These are phyloP conservation scores for Coracopsis vasa DNA, from an alignment of 2,113 vertebrate genomes.

Conservation along the genomic window DNA sequence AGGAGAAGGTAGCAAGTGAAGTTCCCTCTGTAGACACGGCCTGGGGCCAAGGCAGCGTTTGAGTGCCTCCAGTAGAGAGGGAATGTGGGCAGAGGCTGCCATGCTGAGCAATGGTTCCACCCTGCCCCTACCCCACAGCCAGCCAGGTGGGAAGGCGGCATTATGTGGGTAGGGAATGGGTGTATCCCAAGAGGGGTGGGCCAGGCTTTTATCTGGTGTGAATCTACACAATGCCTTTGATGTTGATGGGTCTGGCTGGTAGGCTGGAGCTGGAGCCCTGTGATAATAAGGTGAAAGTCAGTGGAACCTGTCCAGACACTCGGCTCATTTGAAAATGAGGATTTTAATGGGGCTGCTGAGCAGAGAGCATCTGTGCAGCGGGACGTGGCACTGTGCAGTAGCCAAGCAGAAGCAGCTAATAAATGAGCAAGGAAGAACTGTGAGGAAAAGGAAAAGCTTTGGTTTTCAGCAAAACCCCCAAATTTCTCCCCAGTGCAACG, in stretches of 20 bases:
- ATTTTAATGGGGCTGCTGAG: neutral
- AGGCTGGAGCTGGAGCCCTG: neutral
- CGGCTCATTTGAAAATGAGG: neutral
- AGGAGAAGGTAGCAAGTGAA: neutral
- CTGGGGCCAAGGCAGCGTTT: neutral
- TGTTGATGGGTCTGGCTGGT: neutral
- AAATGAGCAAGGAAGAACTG: neutral
- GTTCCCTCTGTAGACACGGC: neutral
- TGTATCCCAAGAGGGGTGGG: neutral
- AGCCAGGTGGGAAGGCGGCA: neutral
- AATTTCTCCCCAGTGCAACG: neutral
- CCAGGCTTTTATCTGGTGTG: conserved; percentile 32
- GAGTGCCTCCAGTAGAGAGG: neutral
- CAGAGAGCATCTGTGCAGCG: neutral
- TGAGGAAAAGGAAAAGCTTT: neutral
- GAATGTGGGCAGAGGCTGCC: neutral
- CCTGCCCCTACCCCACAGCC: neutral
- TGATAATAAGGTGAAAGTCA: conserved; percentile 32
- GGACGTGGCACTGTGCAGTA: neutral
- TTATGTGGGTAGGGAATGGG: neutral
- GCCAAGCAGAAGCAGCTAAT: neutral
- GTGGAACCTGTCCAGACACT: conserved; percentile 50
- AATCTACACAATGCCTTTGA: conserved; percentile 4
- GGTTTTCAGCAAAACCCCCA: neutral
- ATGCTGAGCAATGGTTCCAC: neutral